Conservation (phyloP, 2,797 vertebrate genomes). For the Phrynocephalus vlangalii region DNA sequence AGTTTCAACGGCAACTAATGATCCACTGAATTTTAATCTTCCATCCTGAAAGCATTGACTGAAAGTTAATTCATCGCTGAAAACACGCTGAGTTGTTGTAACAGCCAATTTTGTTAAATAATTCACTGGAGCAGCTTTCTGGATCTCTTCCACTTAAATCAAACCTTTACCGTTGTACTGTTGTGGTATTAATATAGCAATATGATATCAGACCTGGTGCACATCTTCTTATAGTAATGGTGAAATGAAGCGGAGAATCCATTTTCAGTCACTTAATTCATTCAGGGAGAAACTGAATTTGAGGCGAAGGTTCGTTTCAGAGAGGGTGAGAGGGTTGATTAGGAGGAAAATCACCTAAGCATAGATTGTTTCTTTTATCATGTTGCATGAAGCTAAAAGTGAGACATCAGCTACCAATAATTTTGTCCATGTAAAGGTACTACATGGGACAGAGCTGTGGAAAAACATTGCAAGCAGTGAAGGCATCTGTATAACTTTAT, state of each 20-base stretch:
- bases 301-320: conserved; percentile 21
- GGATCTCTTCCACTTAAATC: not conserved
- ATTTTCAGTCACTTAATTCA: conserved; percentile 50
- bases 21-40: not conserved
- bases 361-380: not conserved
- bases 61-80: not conserved
- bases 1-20: not conserved
- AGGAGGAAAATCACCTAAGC: not conserved
- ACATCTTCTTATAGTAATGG: conserved; percentile 3
- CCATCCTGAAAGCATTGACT: not conserved
- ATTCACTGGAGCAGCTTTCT: not conserved
- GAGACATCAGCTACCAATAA: not conserved
- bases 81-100: not conserved
- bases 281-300: conserved; percentile 33
- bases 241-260: conserved; percentile 32
- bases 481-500: not conserved
- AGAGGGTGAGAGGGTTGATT: conserved; percentile 49
- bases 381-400: conserved; percentile 20
- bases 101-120: not conserved
- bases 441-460: not conserved
- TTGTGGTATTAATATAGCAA: not conserved
- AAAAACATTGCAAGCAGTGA: not conserved
- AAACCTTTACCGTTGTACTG: not conserved
- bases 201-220: not conserved
- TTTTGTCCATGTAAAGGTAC: not conserved